phyloP scores from a whole-genome alignment of 2,888 invertebrate genomes.

The Tiphia femorata region DNA sequence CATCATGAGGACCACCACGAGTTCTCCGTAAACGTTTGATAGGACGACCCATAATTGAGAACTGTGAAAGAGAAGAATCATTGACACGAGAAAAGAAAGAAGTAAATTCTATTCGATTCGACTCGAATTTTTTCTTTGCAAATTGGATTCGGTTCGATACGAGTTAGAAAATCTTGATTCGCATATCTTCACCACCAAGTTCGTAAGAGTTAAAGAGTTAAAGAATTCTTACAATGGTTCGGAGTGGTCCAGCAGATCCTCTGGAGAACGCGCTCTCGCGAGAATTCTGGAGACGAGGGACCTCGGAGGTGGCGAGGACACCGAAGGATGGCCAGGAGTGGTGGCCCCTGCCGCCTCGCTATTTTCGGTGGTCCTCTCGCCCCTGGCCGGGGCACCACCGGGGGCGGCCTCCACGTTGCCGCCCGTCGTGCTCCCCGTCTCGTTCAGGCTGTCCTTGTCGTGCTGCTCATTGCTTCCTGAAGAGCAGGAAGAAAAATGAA shows the following conservation, averaged over 20 bases:
- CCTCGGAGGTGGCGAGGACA: slow-evolving; percentile 50
- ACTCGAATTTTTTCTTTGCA: too few relatives aligned
- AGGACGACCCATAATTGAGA: slow-evolving; percentile 71
- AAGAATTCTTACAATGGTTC: slow-evolving; percentile 70
- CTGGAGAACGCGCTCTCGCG: slow-evolving; percentile 57
- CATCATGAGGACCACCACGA: slow-evolving; percentile 70
- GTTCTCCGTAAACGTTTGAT: slow-evolving; percentile 72
- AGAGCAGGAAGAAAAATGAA: too few relatives aligned
- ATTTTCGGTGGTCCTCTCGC: slow-evolving; percentile 42
- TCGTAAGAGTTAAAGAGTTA: too few relatives aligned
- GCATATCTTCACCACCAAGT: too few relatives aligned
- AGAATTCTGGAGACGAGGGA: slow-evolving; percentile 62
- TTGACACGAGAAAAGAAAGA: too few relatives aligned
- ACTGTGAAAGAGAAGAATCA: slow-evolving; percentile 58
- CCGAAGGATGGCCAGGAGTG: slow-evolving; percentile 18
- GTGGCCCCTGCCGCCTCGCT: slow-evolving; percentile 22
- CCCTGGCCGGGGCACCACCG: slow-evolving; percentile 52
- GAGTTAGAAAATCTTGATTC: too few relatives aligned
- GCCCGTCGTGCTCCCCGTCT: slow-evolving; percentile 66
- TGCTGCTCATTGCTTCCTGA: slow-evolving; percentile 70
- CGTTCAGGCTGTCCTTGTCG: slow-evolving; percentile 70
- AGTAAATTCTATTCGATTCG: too few relatives aligned
- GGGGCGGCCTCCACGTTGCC: slow-evolving; percentile 61
- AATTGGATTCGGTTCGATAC: too few relatives aligned
- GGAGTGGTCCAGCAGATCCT: slow-evolving; percentile 65